Evolutionary conservation across 2,113 vertebrate genomes (phyloP).

Genomic region (Mystacornis crossleyi): DNA sequence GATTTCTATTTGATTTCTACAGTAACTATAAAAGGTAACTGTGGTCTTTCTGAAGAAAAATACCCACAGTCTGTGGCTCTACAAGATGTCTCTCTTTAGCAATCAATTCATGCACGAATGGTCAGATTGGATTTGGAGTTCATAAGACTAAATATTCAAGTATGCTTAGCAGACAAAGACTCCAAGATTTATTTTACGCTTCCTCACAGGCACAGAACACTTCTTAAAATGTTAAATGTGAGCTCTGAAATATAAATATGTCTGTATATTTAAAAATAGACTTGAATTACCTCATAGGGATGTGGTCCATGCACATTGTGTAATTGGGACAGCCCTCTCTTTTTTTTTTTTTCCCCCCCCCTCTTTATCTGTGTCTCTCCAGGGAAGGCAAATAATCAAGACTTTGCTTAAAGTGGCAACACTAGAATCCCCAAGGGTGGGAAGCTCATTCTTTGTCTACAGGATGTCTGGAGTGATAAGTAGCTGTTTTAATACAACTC

Average conservation of each 20-base stretch:
- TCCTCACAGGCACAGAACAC: not conserved
- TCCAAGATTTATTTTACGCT: not conserved
- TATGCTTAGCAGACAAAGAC: not conserved
- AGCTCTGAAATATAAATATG: conserved; percentile 49
- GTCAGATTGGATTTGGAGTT: not conserved
- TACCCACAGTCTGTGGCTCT: not conserved
- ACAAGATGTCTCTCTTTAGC: not conserved
- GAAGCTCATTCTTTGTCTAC: conserved; percentile 51
- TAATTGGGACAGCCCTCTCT: conserved; percentile 47
- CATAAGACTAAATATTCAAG: not conserved
- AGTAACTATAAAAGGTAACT: not conserved
- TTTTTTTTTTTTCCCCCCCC: not conserved
- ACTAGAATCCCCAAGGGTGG: conserved; percentile 12
- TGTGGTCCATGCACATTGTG: conserved; percentile 23
- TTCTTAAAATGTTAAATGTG: not conserved
- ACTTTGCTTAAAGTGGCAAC: conserved; percentile 59
- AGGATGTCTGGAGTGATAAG: conserved; percentile 57
- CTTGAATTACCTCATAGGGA: conserved; percentile 55
- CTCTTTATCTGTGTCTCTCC: conserved; percentile 22
- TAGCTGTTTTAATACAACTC: conserved; percentile 33
- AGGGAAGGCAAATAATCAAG: conserved; percentile 59
- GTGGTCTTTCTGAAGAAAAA: not conserved
- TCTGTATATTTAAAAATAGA: conserved; percentile 50
- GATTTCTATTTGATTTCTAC: not conserved
- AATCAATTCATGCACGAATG: not conserved